Conservation (phyloP, 1,140 invertebrate genomes). For the Hylyphantes graminicola region DNA sequence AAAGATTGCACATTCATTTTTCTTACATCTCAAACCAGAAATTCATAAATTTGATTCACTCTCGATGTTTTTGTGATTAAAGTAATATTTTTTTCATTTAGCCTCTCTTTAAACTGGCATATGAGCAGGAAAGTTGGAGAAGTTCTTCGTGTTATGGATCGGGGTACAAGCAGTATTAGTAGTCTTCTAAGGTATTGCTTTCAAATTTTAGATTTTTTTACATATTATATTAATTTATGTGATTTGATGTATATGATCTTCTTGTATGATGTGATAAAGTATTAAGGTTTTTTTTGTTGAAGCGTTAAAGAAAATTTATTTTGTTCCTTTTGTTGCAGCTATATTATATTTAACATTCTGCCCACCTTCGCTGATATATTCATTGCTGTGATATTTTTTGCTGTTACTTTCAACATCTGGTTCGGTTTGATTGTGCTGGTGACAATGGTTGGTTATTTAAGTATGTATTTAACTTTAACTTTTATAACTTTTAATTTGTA, state of each 20-base stretch:
- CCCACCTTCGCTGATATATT: constrained; percentile 94
- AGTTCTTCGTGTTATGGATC: constrained; percentile 92
- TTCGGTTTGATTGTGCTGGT: constrained; percentile 93
- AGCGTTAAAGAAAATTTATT: constrained; percentile 2
- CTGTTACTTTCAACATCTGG: constrained; percentile 88
- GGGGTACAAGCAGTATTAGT: constrained; percentile 94
- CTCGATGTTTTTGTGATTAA: neutral
- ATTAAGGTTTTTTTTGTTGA: neutral
- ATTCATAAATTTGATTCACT: neutral
- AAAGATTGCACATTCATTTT: no score
- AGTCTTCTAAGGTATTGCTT: constrained; percentile 84
- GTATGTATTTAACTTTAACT: constrained; percentile 72
- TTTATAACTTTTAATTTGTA: no score
- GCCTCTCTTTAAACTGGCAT: constrained; percentile 79
- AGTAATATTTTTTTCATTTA: neutral
- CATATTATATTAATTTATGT: neutral
- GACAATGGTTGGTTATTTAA: constrained; percentile 92
- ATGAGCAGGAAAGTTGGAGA: constrained; percentile 93
- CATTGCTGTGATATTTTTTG: constrained; percentile 91
- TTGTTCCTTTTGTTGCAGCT: constrained; percentile 72
- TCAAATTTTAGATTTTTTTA: neutral
- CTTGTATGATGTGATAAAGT: no score
- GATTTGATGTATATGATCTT: no score
- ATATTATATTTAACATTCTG: constrained; percentile 76
- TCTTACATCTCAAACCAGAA: no score